A percentile compares a stretch with the other conserved stretches of the same genome.
Evolutionary conservation across 2,888 invertebrate genomes (phyloP).

Genomic region (Acronicta alni): DNA sequence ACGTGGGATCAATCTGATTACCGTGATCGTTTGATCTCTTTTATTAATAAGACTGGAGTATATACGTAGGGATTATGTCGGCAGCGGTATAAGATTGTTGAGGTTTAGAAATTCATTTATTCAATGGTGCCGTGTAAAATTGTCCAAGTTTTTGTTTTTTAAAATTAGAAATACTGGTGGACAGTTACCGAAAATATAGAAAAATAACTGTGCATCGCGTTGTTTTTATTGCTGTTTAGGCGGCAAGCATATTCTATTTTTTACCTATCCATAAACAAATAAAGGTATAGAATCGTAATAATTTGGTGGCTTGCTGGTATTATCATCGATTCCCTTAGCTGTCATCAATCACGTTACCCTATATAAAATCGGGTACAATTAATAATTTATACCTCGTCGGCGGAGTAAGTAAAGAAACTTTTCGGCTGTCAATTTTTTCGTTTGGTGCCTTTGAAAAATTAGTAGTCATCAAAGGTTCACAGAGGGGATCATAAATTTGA

Average conservation of each 20-base stretch:
- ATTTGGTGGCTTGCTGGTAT: constrained; percentile 44
- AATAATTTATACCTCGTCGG: constrained; percentile 67
- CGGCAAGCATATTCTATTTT: too few species aligned
- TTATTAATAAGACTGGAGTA: constrained; percentile 46
- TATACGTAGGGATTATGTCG: constrained; percentile 18
- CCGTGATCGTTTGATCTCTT: constrained; percentile 56
- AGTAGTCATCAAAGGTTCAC: constrained; percentile 80
- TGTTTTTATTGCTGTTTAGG: too few species aligned
- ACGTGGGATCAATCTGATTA: constrained; percentile 52
- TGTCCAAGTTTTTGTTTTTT: too few species aligned
- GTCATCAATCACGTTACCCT: constrained; percentile 57
- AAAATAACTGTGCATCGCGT: neutral
- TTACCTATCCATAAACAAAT: too few species aligned
- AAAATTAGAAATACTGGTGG: too few species aligned
- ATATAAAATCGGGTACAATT: constrained; percentile 59
- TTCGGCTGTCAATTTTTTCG: constrained; percentile 68
- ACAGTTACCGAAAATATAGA: too few species aligned
- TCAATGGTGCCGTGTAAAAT: too few species aligned
- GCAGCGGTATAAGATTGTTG: constrained; percentile 12
- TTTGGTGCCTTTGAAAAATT: constrained; percentile 77
- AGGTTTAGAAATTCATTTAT: constrained; percentile 4
- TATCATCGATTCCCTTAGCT: constrained; percentile 50
- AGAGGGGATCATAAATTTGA: constrained; percentile 81
- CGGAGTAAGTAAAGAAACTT: constrained; percentile 63
- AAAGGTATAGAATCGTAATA: constrained; percentile 13